These are phyloP conservation scores for Drosophila kanekoi DNA, from an alignment of 2,888 invertebrate genomes.

Conservation along the genomic window DNA sequence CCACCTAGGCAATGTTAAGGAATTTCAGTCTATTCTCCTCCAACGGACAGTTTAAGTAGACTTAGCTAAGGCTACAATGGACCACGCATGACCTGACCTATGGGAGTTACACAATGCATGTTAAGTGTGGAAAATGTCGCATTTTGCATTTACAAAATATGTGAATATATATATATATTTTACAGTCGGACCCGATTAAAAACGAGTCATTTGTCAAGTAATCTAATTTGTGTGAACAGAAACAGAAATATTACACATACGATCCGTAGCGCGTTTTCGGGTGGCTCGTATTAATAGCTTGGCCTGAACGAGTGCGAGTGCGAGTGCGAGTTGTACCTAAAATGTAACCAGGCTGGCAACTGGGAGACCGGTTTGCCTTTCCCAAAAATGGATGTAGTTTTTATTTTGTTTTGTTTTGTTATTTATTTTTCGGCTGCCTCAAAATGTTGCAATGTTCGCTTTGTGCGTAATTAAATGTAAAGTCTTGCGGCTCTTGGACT, in stretches of 20 bases:
- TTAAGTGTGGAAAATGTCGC: slow-evolving; percentile 1
- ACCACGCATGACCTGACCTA: slow-evolving; percentile 51
- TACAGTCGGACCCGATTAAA: slow-evolving; percentile 1
- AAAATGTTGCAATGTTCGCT: slow-evolving; percentile 64
- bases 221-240: slow-evolving; percentile 47
- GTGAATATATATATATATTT: slow-evolving; percentile 8
- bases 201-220: slow-evolving; percentile 49
- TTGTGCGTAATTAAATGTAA: slow-evolving; percentile 78
- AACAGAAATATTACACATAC: slow-evolving; percentile 58
- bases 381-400: slow-evolving; percentile 62
- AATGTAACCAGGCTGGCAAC: slow-evolving; percentile 60
- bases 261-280: slow-evolving; percentile 34
- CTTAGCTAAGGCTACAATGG: slow-evolving; percentile 43
- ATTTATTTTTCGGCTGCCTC: slow-evolving; percentile 16
- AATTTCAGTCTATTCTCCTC: background rate
- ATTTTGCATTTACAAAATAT: slow-evolving; percentile 3
- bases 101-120: slow-evolving; percentile 45
- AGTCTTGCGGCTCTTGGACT: slow-evolving; percentile 38
- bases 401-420: slow-evolving; percentile 22
- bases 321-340: slow-evolving; percentile 50
- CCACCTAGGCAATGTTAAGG: background rate
- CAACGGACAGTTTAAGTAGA: too few species aligned
- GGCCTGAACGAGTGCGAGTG: slow-evolving; percentile 22
- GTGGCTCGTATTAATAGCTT: slow-evolving; percentile 32
- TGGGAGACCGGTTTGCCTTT: slow-evolving; percentile 78